A percentile compares a stretch with the other conserved stretches of the same genome.
Evolutionary conservation across 2,888 invertebrate species (phyloP).

Genomic region (Dryadula phaetusa): DNA sequence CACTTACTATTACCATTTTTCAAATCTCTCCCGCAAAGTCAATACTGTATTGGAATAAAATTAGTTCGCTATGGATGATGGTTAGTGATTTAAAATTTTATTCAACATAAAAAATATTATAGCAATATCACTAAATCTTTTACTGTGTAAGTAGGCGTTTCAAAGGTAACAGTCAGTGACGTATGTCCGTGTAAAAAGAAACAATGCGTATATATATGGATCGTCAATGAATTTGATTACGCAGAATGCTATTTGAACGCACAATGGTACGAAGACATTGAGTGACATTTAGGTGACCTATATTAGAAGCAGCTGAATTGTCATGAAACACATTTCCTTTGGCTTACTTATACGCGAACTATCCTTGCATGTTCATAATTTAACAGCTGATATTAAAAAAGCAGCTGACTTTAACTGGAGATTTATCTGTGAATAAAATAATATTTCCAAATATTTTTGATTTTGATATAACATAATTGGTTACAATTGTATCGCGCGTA

Average conservation of each 20-base stretch:
- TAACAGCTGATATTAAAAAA: not conserved
- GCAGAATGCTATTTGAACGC: slow-evolving; percentile 10
- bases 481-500: not conserved
- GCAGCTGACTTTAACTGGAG: not conserved
- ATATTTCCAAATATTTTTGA: not conserved
- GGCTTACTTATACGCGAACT: not conserved
- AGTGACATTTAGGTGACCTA: slow-evolving; percentile 40
- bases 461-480: not conserved
- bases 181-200: not conserved
- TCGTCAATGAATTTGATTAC: slow-evolving; percentile 18
- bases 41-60: not conserved
- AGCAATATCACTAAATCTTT: not conserved
- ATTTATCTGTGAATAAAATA: not conserved
- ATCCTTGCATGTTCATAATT: not conserved
- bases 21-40: slow-evolving; percentile 11
- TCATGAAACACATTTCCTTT: slow-evolving; percentile 22
- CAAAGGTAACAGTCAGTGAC: not conserved
- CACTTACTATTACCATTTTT: not conserved
- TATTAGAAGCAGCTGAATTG: slow-evolving; percentile 35
- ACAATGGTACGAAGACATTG: slow-evolving; percentile 34
- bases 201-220: not conserved
- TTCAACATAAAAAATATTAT: not conserved
- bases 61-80: not conserved
- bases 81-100: no score
- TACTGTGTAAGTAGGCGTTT: not conserved